Percentiles rank a stretch among this genome's conserved stretches.
These are phyloP conservation scores for Temnothorax unifasciatus DNA, from an alignment of 2,888 invertebrate genomes.

Conservation along the genomic window DNA sequence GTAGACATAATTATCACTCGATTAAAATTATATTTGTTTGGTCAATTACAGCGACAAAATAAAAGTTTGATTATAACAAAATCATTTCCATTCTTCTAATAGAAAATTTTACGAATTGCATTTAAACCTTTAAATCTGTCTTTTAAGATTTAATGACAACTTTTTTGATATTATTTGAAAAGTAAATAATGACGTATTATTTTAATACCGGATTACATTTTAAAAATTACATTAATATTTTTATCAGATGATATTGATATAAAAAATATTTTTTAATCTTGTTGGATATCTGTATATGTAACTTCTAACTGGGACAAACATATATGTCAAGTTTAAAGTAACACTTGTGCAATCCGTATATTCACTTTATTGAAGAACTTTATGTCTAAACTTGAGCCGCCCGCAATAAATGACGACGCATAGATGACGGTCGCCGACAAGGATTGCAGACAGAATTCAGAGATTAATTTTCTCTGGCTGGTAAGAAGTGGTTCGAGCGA, in stretches of 20 bases:
- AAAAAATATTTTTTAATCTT: background rate
- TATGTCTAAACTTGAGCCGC: background rate
- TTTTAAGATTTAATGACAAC: background rate
- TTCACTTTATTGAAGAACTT: slow-evolving; percentile 28
- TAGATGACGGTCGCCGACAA: background rate
- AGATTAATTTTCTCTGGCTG: slow-evolving; percentile 11
- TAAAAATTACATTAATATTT: background rate
- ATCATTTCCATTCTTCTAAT: background rate
- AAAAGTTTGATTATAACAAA: background rate
- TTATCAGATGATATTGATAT: background rate
- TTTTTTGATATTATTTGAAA: background rate
- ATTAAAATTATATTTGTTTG: slow-evolving; percentile 1
- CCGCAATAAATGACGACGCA: background rate
- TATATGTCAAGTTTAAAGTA: slow-evolving; percentile 13
- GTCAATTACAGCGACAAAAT: background rate
- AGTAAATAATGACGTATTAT: background rate
- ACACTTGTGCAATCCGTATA: background rate
- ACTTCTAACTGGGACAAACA: background rate
- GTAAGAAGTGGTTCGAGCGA: slow-evolving; percentile 5
- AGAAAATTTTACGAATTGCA: background rate
- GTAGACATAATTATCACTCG: slow-evolving; percentile 5
- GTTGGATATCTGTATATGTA: background rate
- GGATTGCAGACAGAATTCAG: slow-evolving; percentile 45
- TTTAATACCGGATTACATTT: background rate
- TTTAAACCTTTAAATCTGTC: background rate